Percentiles rank a stretch among this genome's conserved stretches.
Conservation (phyloP, 2,797 vertebrate species). For the Pseudochirops cupreus region DNA sequence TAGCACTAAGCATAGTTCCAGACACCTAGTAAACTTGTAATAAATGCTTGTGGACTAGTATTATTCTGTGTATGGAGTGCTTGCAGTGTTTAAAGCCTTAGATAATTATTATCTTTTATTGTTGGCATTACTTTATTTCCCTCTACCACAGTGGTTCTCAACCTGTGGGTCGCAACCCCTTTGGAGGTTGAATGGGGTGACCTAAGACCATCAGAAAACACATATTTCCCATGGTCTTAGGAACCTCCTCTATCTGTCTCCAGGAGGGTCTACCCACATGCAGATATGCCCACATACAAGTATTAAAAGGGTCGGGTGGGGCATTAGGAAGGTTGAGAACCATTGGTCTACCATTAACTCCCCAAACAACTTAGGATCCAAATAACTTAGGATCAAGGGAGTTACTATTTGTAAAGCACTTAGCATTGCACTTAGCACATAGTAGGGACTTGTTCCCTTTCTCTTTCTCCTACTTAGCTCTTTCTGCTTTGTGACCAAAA, state of each 20-base stretch:
- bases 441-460: not conserved
- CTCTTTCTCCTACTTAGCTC: not conserved
- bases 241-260: too few relatives aligned
- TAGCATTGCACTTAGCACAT: not conserved
- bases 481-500: not conserved
- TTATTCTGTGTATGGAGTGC: not conserved
- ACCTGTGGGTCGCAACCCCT: too few relatives aligned
- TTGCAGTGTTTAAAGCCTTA: not conserved
- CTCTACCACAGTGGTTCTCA: too few relatives aligned
- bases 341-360: not conserved
- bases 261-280: too few relatives aligned
- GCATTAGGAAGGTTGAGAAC: too few relatives aligned
- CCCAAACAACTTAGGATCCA: too few relatives aligned
- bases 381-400: not conserved
- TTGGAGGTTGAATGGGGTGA: too few relatives aligned
- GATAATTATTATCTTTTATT: not conserved
- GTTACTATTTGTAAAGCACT: not conserved
- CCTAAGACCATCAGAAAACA: too few relatives aligned
- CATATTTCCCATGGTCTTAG: too few relatives aligned
- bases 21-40: not conserved
- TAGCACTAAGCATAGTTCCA: not conserved
- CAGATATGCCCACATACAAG: too few relatives aligned
- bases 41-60: not conserved
- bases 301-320: too few relatives aligned
- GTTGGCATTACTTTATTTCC: not conserved